Evolutionary conservation across 2,888 invertebrate species (phyloP), one percentile per base, ranked within the genome.

Genomic region (Tolmerus cingulatus): DNA sequence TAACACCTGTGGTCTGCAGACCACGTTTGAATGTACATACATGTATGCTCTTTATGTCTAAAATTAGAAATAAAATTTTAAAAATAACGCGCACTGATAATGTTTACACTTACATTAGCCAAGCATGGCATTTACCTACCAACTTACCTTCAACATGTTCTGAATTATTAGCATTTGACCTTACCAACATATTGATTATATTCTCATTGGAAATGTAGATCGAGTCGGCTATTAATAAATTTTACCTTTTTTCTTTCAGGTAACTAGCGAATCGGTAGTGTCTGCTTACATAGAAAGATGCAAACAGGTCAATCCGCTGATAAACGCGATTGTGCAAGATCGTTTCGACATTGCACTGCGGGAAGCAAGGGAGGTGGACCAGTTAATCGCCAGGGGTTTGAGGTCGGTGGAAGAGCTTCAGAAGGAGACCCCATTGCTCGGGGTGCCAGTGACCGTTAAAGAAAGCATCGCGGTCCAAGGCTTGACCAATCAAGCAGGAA

Each of bases 391-490:
- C 12, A 93, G 93, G 74, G 94, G 94, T 34, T 90, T 93, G 19
- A 93, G 94, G 76, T 93, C 93, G 2, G 93, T 94, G n/a, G 94
- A 94, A 74, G 94, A 95, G 84, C 93, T 96, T 90, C 95, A 94
- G 88, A 93, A 94, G 87, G 94, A 95, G 78, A 95, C 95, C 89
- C 97, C 97, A 0, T 93, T 97, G 88, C 93, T 97, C 12, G 98
- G 98, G 5, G 94, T 98, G 5, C 98, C 98, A 0, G 94, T 98
- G 88, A 97, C 97, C 7, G 95, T 97, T 0, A 98, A 97, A 92
- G 97, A 97, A 92, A 95, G 96, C 90, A 95, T 97, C 90, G 94
- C 95, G 79, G 95, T 97, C 2, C 95, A 96, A 94, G 97, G 96
- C 1, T 93, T 97, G 94, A 95, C 96, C 89, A 95, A 96, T 91